Evolutionary conservation across 2,113 vertebrate genomes (phyloP).

Genomic region (Silurus asotus): DNA sequence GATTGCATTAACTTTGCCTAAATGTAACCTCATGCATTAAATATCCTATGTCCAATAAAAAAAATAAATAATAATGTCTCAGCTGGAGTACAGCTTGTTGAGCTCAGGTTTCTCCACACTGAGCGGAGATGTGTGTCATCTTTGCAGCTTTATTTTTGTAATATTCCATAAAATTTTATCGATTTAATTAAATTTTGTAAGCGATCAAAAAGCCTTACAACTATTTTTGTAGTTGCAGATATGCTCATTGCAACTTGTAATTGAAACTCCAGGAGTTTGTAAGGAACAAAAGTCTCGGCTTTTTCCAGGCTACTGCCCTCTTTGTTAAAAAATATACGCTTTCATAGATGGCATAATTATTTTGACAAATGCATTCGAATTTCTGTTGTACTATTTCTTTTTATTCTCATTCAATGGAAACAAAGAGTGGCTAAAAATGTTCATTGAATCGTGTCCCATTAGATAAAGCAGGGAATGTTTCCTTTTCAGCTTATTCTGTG

Average conservation of each 20-base stretch:
- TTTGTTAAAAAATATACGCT: background rate
- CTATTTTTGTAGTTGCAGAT: background rate
- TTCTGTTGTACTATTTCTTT: background rate
- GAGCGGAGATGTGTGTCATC: background rate
- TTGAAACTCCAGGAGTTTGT: background rate
- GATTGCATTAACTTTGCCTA: slow-evolving; percentile 2
- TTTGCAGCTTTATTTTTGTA: background rate
- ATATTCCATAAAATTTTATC: background rate
- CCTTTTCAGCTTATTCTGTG: background rate
- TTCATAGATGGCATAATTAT: background rate
- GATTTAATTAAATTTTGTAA: background rate
- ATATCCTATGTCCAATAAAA: background rate
- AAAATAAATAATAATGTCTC: background rate
- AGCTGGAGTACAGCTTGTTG: background rate
- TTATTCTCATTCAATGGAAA: background rate
- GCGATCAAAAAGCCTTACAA: background rate
- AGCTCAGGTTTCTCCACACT: background rate
- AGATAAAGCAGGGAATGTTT: slow-evolving; percentile 6
- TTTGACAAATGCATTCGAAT: slow-evolving; percentile 1
- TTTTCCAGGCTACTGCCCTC: background rate
- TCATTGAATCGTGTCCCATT: background rate
- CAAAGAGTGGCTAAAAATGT: background rate
- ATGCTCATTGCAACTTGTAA: background rate
- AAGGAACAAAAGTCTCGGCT: background rate
- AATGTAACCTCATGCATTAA: background rate